Base-by-base conservation (phyloP, 2,888 invertebrate genomes). In the Agonum fuliginosum region DNA sequence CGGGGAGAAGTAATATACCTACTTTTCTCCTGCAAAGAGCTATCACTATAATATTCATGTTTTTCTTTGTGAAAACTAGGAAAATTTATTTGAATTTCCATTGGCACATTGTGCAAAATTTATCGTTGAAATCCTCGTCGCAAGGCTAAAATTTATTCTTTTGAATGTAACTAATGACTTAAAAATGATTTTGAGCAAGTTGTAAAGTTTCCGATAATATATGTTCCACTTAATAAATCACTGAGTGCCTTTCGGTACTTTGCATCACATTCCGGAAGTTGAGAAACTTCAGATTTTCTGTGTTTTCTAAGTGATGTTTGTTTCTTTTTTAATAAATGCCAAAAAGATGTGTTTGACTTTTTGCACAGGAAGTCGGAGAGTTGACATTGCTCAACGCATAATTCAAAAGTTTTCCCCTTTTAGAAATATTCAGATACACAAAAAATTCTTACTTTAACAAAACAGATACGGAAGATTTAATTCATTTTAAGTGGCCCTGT, bases 211-310 rank as follows among this genome's bases (percentile, higher is more conserved):
- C 43, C 58, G 62, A 65, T 74, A 65, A 74, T 74, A 65, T 65
- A 74, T 62, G 58, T 62, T 62, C 65, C 24, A 74, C 24, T 43
- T 74, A 74, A 74, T 74, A 74, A 74, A 74, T 74, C 74, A 62
- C 58, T 17, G 54, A 46, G 46, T 17, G 46, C 14, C 17, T 46
- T 46, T 37, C n/a, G 3, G 3, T 37, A 37, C 37, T 37, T 37
- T 37, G 6, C 37, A 37, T 37, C 37, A 37, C 37, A 37, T 12
- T n/a, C 58, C 58, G 17, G 58, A 62, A 62, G 27, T 62, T 62
- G 1, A 22, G 1, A n/a, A 54, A 54, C 54, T 54, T 54, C 12
- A 22, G 22, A 20, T 24, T n/a, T 37, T 8, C 54, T 54, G n/a
- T 54, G 54, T 54, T 54, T 24, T 54, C 5, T n/a, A 24, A 24